Evolutionary conservation across 2,888 invertebrate genomes (phyloP).

Genomic region (Macrophya annulata): DNA sequence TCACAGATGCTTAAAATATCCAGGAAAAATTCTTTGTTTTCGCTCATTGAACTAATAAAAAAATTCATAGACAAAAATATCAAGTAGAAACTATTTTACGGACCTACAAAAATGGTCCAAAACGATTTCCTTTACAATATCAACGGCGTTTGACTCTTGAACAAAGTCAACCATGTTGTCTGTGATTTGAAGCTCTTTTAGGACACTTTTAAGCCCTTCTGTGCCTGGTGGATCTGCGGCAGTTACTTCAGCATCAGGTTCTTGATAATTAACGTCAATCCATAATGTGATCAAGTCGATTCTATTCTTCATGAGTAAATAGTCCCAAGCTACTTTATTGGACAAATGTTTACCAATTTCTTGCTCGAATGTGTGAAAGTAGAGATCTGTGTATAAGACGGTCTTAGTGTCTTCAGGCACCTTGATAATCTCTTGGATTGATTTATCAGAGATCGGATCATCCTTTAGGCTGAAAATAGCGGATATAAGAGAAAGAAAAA

Average conservation of each 20-base stretch:
- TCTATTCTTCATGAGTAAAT: conserved; percentile 83
- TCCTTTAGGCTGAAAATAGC: conserved; percentile 65
- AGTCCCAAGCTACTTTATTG: conserved; percentile 82
- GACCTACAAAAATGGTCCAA: conserved; percentile 81
- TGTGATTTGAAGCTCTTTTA: conserved; percentile 82
- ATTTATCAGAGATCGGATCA: conserved; percentile 75
- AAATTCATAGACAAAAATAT: not conserved
- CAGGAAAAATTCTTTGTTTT: not conserved
- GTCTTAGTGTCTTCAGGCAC: conserved; percentile 69
- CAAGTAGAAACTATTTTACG: conserved; percentile 61
- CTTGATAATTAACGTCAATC: conserved; percentile 83
- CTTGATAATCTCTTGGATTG: conserved; percentile 72
- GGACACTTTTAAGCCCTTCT: conserved; percentile 80
- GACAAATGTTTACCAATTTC: conserved; percentile 74
- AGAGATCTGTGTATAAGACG: conserved; percentile 72
- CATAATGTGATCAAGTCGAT: conserved; percentile 83
- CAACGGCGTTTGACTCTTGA: conserved; percentile 80
- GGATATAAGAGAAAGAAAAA: not conserved
- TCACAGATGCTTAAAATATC: too few relatives aligned
- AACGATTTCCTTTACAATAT: conserved; percentile 82
- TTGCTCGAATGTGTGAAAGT: conserved; percentile 75
- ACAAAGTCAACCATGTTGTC: conserved; percentile 83
- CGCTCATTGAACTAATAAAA: not conserved
- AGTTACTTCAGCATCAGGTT: conserved; percentile 80
- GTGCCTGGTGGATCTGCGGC: conserved; percentile 70